These are phyloP conservation scores for Petrocephalus microphthalmus DNA, from an alignment of 2,113 vertebrate species.

Conservation along the genomic window DNA sequence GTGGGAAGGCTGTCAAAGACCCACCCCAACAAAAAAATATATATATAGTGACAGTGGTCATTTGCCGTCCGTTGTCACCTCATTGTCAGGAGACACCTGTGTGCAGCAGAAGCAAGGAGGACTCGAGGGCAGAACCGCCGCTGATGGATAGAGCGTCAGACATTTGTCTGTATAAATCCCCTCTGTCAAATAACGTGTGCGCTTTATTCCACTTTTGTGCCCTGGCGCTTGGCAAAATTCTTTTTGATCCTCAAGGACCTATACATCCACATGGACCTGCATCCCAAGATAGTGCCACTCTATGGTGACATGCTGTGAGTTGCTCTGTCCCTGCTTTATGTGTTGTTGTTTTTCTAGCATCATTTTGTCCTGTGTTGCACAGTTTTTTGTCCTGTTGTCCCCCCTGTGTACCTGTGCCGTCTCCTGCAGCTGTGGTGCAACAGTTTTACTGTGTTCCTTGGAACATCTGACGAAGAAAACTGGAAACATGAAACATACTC, in stretches of 20 bases:
- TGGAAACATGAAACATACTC: background rate
- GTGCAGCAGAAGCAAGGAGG: background rate
- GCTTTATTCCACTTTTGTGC: conserved; percentile 26
- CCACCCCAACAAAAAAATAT: background rate
- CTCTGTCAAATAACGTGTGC: conserved; percentile 12
- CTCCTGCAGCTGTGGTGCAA: background rate
- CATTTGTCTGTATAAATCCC: background rate
- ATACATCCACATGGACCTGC: background rate
- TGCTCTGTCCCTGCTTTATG: background rate
- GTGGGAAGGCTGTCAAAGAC: background rate
- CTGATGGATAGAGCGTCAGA: background rate
- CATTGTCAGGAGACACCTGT: background rate
- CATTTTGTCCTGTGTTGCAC: background rate
- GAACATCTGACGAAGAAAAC: background rate
- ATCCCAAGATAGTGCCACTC: background rate
- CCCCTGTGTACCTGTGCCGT: background rate
- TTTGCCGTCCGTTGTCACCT: conserved; percentile 1
- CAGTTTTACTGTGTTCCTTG: background rate
- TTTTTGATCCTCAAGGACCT: background rate
- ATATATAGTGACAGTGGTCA: background rate
- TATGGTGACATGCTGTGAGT: background rate
- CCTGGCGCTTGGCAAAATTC: conserved; percentile 16
- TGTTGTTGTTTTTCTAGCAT: background rate
- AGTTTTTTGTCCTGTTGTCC: background rate
- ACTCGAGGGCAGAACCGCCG: background rate